Evolutionary conservation across 2,797 vertebrate genomes (phyloP).

Genomic region (Potorous gilbertii): DNA sequence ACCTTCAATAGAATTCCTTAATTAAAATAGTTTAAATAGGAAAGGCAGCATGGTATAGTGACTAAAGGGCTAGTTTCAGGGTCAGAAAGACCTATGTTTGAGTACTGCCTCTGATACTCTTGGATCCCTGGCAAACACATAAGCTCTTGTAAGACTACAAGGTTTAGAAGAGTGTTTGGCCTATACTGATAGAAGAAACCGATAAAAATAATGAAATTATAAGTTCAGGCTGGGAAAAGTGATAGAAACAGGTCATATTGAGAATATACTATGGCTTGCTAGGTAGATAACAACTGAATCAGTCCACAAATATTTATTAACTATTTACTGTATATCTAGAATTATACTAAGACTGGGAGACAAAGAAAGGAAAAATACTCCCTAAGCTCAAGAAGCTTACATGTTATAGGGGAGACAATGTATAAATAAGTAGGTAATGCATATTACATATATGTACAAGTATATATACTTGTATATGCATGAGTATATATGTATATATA

Average conservation of each 20-base stretch:
- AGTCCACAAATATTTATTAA: neutral
- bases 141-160: neutral
- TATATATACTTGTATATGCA: no score
- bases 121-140: neutral
- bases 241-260: neutral
- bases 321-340: neutral
- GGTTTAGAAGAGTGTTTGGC: neutral
- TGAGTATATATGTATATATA: neutral
- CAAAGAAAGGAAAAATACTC: neutral
- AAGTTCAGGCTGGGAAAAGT: neutral
- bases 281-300: neutral
- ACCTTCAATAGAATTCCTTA: neutral
- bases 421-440: neutral
- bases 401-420: neutral
- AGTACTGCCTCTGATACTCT: neutral
- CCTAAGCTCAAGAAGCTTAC: neutral
- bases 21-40: neutral
- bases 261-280: neutral
- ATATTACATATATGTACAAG: neutral
- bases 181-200: neutral
- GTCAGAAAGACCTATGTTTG: neutral
- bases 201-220: neutral
- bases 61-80: neutral
- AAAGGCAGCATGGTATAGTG: neutral
- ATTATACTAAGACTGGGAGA: neutral